phyloP scores from a whole-genome alignment of 2,888 invertebrate species.

The Noctuana brunneofusca region DNA sequence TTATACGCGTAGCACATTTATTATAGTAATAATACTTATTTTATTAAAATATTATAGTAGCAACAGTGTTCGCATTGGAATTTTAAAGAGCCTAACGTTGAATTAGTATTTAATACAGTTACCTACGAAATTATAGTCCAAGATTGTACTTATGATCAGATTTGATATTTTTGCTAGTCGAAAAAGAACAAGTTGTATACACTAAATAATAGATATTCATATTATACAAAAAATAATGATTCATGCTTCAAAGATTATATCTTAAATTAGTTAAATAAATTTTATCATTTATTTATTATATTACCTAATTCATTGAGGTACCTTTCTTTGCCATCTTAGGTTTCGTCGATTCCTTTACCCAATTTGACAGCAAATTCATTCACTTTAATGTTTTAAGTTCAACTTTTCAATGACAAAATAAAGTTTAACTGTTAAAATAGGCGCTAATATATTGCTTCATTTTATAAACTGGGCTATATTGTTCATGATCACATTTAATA shows the following conservation, averaged over 20 bases:
- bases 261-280: conserved; percentile 2
- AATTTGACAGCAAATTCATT: no score
- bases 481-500: background rate
- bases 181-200: conserved; percentile 29
- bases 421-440: no score
- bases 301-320: background rate
- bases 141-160: conserved; percentile 43
- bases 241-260: conserved; percentile 11
- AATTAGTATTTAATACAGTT: conserved; percentile 21
- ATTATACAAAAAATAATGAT: conserved; percentile 12
- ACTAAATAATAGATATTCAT: conserved; percentile 21
- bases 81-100: conserved; percentile 19
- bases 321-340: no score
- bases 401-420: no score
- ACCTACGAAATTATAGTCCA: conserved; percentile 27
- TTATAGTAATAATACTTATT: no score
- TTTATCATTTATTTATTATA: background rate
- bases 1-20: no score
- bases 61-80: no score
- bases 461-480: background rate
- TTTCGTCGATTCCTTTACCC: no score
- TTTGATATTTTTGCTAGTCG: conserved; percentile 50
- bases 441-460: no score
- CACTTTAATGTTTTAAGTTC: background rate
- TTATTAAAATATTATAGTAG: no score